Evolutionary conservation across 2,888 invertebrate species (phyloP), one percentile per base, ranked within the genome.

Genomic region (Ptycholaimellus sp.): DNA sequence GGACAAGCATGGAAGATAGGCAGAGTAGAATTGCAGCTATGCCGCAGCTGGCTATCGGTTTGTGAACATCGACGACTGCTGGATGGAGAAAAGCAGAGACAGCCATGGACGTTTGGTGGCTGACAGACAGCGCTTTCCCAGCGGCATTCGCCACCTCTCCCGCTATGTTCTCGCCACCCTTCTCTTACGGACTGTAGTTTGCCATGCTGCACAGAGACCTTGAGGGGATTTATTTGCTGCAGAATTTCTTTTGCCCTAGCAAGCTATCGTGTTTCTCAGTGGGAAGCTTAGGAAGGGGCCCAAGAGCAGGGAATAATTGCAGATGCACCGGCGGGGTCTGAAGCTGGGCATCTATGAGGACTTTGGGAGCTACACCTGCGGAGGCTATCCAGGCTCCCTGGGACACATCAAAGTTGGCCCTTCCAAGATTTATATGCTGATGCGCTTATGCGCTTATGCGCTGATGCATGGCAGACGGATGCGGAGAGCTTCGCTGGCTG

Each of bases 281-380:
- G n/a, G n/a, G n/a, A n/a, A n/a, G n/a, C n/a, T n/a, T n/a, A n/a
- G n/a, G n/a, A n/a, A n/a, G n/a, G n/a, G n/a, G n/a, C n/a, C n/a
- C n/a, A n/a, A n/a, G n/a, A n/a, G n/a, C n/a, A n/a, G n/a, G n/a
- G n/a, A n/a, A n/a, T n/a, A n/a, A n/a, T n/a, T n/a, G n/a, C n/a
- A 83, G 85, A 72, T 90, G 46, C 90, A 93, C 62, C 72, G 74
- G 28, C 77, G 76, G 59, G 85, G 85, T n/a, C 65, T 96, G 33
- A 83, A 85, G 61, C 80, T 93, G 56, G 93, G 90, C 19, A 87
- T 93, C 45, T 96, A 96, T 58, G 85, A 85, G 58, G 93, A 93
- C 60, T 87, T 76, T 59, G 93, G 93, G 5, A 82, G 82, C 57
- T 80, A 77, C 61, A 96, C 93, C 0, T 96, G 93, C 59, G 87